Evolutionary conservation across 2,797 vertebrate species (phyloP).

Genomic region (Tympanoctomys barrerae): DNA sequence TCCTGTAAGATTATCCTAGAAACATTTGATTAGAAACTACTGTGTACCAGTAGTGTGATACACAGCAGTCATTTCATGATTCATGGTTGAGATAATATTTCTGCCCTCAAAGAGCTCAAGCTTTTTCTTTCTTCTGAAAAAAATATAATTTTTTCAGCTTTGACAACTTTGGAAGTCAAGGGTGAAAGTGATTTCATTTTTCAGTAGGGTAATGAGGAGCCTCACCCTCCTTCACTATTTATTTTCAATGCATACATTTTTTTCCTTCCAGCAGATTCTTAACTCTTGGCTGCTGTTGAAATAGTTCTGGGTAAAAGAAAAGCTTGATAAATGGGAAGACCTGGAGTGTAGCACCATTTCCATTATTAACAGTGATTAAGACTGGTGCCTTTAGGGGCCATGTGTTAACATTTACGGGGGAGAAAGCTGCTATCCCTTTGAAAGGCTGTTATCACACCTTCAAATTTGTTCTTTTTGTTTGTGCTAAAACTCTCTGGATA

Average conservation of each 20-base stretch:
- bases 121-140: not conserved
- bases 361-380: no score
- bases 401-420: not conserved
- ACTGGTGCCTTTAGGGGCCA: not conserved
- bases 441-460: not conserved
- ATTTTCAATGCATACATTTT: not conserved
- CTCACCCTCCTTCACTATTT: not conserved
- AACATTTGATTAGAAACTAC: not conserved
- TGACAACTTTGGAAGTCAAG: not conserved
- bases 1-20: not conserved
- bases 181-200: conserved; percentile 4
- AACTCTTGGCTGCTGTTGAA: not conserved
- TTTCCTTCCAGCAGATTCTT: not conserved
- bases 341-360: rapidly evolving
- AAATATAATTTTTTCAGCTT: not conserved
- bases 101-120: not conserved
- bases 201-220: not conserved
- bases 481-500: not conserved
- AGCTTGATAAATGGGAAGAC: not conserved
- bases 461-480: not conserved
- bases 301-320: not conserved
- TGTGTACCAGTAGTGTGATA: not conserved
- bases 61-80: not conserved
- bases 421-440: not conserved
- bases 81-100: not conserved